phyloP scores from a whole-genome alignment of 2,113 vertebrate species.

The Motacilla alba region DNA sequence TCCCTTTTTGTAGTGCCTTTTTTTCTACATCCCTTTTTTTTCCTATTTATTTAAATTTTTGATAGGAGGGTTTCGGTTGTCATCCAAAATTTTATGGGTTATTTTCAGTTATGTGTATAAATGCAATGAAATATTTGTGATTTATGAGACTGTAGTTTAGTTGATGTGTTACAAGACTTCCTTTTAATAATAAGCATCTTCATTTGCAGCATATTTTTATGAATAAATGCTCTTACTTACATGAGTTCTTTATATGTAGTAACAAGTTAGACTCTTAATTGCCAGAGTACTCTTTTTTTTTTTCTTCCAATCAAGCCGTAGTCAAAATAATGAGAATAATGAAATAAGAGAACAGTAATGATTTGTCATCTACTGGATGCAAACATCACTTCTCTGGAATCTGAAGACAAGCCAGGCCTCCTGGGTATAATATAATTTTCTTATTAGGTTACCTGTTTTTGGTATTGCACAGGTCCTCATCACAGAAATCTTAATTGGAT shows the following conservation, averaged over 20 bases:
- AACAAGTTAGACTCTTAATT: neutral
- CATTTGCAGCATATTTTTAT: neutral
- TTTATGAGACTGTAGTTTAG: neutral
- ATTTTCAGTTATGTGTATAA: neutral
- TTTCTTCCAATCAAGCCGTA: neutral
- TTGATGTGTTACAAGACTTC: neutral
- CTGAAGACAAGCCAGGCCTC: neutral
- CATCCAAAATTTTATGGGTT: neutral
- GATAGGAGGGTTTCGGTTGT: neutral
- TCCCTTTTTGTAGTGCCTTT: neutral
- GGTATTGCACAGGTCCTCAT: neutral
- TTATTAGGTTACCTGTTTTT: neutral
- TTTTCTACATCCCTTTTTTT: neutral
- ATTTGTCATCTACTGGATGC: neutral
- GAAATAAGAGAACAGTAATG: neutral
- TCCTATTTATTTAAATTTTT: neutral
- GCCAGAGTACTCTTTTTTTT: neutral
- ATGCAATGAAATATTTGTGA: neutral
- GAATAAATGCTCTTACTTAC: neutral
- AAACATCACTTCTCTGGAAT: conserved; percentile 9
- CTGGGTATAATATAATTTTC: neutral
- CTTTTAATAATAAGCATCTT: neutral
- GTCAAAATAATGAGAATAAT: conserved; percentile 40
- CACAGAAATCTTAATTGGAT: neutral
- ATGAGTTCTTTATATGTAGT: neutral